Percentiles rank a stretch among this genome's conserved stretches.
phyloP scores from a whole-genome alignment of 2,888 invertebrate species.

The Tuta absoluta region DNA sequence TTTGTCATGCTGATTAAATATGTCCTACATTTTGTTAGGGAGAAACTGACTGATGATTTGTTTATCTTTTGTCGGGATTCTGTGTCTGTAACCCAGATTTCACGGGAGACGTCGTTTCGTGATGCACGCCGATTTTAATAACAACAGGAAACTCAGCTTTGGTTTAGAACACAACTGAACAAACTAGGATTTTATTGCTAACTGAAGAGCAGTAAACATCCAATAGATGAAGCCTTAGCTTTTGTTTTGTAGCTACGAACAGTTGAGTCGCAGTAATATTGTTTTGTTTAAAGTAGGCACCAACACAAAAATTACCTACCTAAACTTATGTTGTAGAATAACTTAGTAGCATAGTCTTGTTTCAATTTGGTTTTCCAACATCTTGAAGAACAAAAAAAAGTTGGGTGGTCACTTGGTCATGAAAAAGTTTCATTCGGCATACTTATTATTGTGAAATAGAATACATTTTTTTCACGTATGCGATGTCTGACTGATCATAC shows the following conservation, averaged over 20 bases:
- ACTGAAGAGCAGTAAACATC: neutral
- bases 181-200: neutral
- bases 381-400: no score
- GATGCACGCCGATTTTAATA: slow-evolving; percentile 47
- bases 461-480: neutral
- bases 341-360: neutral
- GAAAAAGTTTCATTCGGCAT: neutral
- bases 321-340: neutral
- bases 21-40: slow-evolving; percentile 59
- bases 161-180: neutral
- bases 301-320: neutral
- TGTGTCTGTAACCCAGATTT: slow-evolving; percentile 43
- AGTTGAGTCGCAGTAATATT: neutral
- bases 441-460: neutral
- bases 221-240: neutral
- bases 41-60: slow-evolving; percentile 56
- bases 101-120: slow-evolving; percentile 45
- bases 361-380: no score
- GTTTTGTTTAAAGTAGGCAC: neutral
- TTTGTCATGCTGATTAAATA: slow-evolving; percentile 74
- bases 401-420: no score
- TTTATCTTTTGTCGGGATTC: slow-evolving; percentile 48
- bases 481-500: neutral
- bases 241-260: neutral
- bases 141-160: slow-evolving; percentile 31